Evolutionary conservation across 2,888 invertebrate species (phyloP), one percentile per base, ranked within the genome.

Genomic region (Drosophila lutescens): DNA sequence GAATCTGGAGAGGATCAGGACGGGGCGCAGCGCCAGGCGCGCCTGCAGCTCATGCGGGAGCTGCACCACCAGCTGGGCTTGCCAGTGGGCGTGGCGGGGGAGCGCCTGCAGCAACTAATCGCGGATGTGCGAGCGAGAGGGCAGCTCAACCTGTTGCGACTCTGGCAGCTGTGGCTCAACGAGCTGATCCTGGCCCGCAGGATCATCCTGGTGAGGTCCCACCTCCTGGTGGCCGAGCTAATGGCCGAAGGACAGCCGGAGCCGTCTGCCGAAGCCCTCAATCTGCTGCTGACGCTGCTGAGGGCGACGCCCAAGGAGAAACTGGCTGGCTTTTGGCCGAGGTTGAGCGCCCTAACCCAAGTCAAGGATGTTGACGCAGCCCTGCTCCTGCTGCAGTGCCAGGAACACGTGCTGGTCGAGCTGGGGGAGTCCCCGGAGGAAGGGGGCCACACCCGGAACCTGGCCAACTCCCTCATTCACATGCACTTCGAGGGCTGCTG

Each of bases 261-360:
- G 13, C 17, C 12, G 15, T 10, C 65, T 4, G 46, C 10, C 20
- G 65, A 26, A 10, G 15, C 30, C 6, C 41, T 56, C 2, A n/a
- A n/a, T 9, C 15, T 71, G 13, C 20, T 71, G 20, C 26, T 47
- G 9, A 38, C 41, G 5, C 32, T 73, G 10, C 89, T 49, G 1
- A 51, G 23, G 1, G 90, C 54, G 34, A 93, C 94, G 8, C 93
- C 93, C 82, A 93, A 92, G 60, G 78, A 95, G 32, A 91, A 93
- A 90, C 94, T 62, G 6, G 20, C 34, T 1, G 30, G 0, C 0
- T 50, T 44, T 12, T 77, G 74, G 74, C 44, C 57, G 2, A 10
- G 15, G 2, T 2, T 63, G 32, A 56, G 49, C 15, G 34, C 15
- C 4, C 17, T 66, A 4, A 20, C 20, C 5, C 26, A 43, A 15